These are phyloP conservation scores for Hyperopisus bebe DNA, from an alignment of 2,113 vertebrate species.

Conservation along the genomic window DNA sequence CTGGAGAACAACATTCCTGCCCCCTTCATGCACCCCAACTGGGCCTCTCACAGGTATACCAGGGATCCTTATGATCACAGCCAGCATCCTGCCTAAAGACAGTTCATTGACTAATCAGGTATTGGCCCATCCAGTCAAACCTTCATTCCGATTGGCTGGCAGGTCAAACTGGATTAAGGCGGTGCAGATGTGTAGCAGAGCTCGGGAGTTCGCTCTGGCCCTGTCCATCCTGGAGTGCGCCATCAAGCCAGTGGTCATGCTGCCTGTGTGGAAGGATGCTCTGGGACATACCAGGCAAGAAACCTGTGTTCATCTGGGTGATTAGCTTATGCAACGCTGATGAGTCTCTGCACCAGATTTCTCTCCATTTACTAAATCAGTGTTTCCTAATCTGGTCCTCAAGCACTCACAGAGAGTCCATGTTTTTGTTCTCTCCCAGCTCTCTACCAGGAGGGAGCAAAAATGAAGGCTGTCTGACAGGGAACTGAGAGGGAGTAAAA, in stretches of 20 bases:
- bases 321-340: not conserved
- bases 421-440: not conserved
- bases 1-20: slow-evolving; percentile 89
- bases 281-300: slow-evolving; percentile 91
- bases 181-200: slow-evolving; percentile 98
- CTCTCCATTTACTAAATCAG: not conserved
- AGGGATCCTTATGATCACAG: not conserved
- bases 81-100: not conserved
- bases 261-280: slow-evolving; percentile 90
- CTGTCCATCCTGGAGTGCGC: slow-evolving; percentile 96
- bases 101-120: not conserved
- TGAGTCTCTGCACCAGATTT: not conserved
- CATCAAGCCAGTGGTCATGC: slow-evolving; percentile 95
- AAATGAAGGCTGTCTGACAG: not conserved
- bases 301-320: not conserved
- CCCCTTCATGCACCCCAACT: slow-evolving; percentile 95
- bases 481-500: not conserved
- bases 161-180: slow-evolving; percentile 99
- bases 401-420: not conserved
- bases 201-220: slow-evolving; percentile 93
- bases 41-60: slow-evolving; percentile 92
- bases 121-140: not conserved
- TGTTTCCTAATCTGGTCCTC: not conserved
- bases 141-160: not conserved
- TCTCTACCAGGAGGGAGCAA: not conserved